Conservation (phyloP, 2,113 vertebrate genomes). For the Scomber japonicus region DNA sequence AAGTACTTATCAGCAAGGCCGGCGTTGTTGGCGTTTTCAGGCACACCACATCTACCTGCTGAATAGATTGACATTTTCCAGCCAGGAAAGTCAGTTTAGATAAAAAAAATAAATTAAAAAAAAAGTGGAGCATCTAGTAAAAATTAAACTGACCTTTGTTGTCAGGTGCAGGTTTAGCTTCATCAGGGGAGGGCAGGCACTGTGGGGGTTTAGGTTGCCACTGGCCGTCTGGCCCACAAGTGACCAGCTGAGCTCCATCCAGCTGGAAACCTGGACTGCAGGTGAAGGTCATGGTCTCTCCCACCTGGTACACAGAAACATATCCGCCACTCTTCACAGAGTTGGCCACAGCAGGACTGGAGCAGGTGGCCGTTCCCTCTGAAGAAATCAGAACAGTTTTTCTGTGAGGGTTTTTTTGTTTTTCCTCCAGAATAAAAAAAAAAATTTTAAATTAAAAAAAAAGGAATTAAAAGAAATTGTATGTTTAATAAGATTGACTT, state of each 20-base stretch:
- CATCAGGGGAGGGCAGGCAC: conserved; percentile 37
- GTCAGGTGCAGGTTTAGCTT: accelerated
- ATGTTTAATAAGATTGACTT: too few relatives aligned
- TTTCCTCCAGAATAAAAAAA: background rate
- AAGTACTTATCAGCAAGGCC: conserved; percentile 45
- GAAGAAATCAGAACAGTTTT: background rate
- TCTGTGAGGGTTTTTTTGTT: background rate
- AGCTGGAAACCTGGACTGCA: conserved; percentile 68
- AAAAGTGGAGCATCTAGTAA: too few relatives aligned
- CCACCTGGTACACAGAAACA: background rate
- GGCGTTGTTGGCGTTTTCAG: background rate
- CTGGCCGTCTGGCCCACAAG: conserved; percentile 56
- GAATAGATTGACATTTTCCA: background rate
- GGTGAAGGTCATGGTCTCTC: conserved; percentile 51
- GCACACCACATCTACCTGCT: conserved; percentile 51
- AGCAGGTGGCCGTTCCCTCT: conserved; percentile 62
- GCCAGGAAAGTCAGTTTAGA: background rate
- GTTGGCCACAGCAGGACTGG: conserved; percentile 57
- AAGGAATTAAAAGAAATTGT: too few relatives aligned
- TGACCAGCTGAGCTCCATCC: conserved; percentile 51
- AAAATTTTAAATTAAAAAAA: too few relatives aligned
- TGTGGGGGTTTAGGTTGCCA: conserved; percentile 68
- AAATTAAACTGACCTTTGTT: background rate
- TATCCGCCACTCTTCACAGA: background rate
- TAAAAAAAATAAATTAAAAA: too few relatives aligned